Base-by-base conservation (phyloP, 1,140 invertebrate genomes). In the Drosophila santomea region DNA sequence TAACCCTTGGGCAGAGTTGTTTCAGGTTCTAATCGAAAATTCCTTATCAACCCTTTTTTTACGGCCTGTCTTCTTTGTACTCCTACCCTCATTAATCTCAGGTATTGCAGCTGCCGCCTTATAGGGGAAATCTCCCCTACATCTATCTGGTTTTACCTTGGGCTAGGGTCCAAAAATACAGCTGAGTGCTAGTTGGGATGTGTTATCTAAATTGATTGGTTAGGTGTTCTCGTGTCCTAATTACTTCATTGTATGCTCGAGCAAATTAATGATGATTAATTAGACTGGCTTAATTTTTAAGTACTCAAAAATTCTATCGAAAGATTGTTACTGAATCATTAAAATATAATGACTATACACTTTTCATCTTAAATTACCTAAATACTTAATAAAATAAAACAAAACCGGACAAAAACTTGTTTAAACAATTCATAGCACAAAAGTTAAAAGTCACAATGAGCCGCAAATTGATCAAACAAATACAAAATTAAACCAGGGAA, bases 11-110 rank as follows among this genome's bases (percentile, higher is more conserved):
- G 44, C 38, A 20, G 25, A 56, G 61, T 45, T 54, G 28, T 56
- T 62, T 75, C 55, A 50, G 47, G 57, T 74, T 56, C 61, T 83
- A 88, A 86, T 86, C 83, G 74, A 83, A 52, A 79, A 80, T 88
- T 68, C 43, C 82, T 79, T 68, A 88, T 86, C 75, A 82, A 86
- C 82, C 82, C 82, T 83, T 86, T 66, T 63, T 50, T 39, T 14
- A 57, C 20, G 11, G n/a, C 32, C 12, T 74, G 55, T 61, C 36
- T 58, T 59, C 56, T 72, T 41, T 66, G 72, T 38, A 39, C 52
- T 35, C 50, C 72, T 83, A 83, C 84, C 84, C 76, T 89, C 83
- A 88, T 88, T 89, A 88, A 88, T 89, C 84, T 89, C 72, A 67
- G 45, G 64, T 72, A 55, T 48, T 62, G 62, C 51, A 63, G 77